These are phyloP conservation scores for Garrulus glandarius DNA, from an alignment of 2,797 vertebrate species.

Conservation along the genomic window DNA sequence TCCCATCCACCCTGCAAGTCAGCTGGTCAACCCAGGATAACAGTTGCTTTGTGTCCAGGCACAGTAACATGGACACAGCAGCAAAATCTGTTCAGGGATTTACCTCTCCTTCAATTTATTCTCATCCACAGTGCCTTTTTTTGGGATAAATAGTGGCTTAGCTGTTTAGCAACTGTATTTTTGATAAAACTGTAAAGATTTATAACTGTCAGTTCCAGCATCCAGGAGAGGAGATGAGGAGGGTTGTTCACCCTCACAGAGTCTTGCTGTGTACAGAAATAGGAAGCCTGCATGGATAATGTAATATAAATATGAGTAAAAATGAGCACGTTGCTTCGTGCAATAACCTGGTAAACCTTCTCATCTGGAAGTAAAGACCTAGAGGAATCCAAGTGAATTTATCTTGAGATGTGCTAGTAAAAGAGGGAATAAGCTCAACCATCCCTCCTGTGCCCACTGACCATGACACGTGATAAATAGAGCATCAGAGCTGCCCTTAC, in stretches of 20 bases:
- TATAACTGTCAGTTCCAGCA: neutral
- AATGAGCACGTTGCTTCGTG: neutral
- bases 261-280: neutral
- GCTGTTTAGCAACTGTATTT: neutral
- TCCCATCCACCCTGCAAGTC: neutral
- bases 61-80: neutral
- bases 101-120: neutral
- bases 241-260: neutral
- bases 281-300: neutral
- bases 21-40: neutral
- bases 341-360: neutral
- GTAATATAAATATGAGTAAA: neutral
- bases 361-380: neutral
- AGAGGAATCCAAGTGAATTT: neutral
- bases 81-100: neutral
- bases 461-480: neutral
- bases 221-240: neutral
- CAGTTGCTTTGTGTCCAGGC: neutral
- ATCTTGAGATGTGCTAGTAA: neutral
- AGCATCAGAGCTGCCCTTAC: neutral
- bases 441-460: neutral
- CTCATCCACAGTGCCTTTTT: neutral
- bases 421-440: neutral
- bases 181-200: neutral
- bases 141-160: neutral